Evolutionary conservation across 2,113 vertebrate genomes (phyloP), one percentile per base, ranked within the genome.

Genomic region (Hylia prasina): DNA sequence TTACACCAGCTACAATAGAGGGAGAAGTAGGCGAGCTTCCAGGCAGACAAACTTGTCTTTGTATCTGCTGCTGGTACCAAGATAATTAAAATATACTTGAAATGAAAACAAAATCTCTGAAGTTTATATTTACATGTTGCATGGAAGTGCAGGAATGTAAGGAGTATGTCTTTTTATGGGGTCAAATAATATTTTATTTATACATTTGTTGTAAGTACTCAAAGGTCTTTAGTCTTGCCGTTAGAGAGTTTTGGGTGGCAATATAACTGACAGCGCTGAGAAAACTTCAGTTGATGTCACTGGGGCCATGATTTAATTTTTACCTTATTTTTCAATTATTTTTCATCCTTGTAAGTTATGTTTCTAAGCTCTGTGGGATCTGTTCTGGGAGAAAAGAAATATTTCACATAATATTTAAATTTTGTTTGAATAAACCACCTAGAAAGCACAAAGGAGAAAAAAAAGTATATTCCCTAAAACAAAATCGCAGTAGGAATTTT

Each of bases 401-500:
- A 75, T 15, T 45, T 72, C 35, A 82, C 15, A 8, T 77, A 27
- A 13, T 82, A 24, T 61, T 72, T 70, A 70, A 88, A 54, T 81
- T 57, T 44, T 28, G 6, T 40, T 57, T 69, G 85, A 92, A 78
- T 81, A 90, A 93, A 63, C 25, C 82, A 79, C 53, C 30, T 90
- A 90, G 80, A 66, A 88, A 57, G 47, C n/a, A 57, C 58, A 89
- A 45, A 37, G 11, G 30, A 70, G 94, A 93, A 80, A 93, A 75
- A 30, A 42, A 61, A 30, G 40, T n/a, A 9, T 71, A 23, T 73
- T 81, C n/a, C 25, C 6, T 68, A 44, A 86, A 95, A 79, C 44
- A 85, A 97, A 91, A 84, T 8, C 24, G 8, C 87, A 68, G 70
- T 85, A 40, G 53, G 69, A 39, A 73, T 96, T 95, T 94, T 92